phyloP scores from a whole-genome alignment of 2,113 vertebrate genomes.

The Microcebus murinus region DNA sequence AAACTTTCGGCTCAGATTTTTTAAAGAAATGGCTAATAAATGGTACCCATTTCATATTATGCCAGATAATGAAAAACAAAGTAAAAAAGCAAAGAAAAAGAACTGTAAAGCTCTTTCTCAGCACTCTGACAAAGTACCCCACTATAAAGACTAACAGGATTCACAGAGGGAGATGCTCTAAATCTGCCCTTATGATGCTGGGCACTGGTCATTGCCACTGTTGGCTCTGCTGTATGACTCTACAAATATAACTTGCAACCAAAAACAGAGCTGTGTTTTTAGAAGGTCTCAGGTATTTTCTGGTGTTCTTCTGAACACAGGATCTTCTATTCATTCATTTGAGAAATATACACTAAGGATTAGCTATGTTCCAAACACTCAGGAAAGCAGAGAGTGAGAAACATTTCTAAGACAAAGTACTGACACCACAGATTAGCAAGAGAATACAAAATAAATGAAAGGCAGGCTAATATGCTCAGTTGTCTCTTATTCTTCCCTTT shows the following conservation, averaged over 20 bases:
- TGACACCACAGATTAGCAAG: not conserved
- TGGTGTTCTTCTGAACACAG: not conserved
- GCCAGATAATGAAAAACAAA: not conserved
- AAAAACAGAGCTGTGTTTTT: not conserved
- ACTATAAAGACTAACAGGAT: not conserved
- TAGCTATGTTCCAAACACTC: not conserved
- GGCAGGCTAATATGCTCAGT: not conserved
- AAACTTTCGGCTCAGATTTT: not conserved
- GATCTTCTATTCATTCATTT: not conserved
- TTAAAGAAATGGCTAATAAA: not conserved
- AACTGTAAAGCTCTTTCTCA: not conserved
- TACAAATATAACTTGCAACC: not conserved
- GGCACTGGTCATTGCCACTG: not conserved
- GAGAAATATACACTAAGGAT: not conserved
- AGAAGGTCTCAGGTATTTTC: not conserved
- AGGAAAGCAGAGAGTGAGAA: not conserved
- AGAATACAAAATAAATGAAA: constrained; percentile 14
- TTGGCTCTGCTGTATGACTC: not conserved
- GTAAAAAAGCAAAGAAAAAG: not conserved
- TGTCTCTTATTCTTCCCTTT: constrained; percentile 15
- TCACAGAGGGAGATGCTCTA: not conserved
- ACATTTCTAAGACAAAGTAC: not conserved
- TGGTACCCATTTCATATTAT: not conserved
- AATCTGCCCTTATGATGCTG: not conserved
- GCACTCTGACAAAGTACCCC: not conserved